Conservation (phyloP, 2,888 invertebrate genomes). For the Agrochola circellaris region DNA sequence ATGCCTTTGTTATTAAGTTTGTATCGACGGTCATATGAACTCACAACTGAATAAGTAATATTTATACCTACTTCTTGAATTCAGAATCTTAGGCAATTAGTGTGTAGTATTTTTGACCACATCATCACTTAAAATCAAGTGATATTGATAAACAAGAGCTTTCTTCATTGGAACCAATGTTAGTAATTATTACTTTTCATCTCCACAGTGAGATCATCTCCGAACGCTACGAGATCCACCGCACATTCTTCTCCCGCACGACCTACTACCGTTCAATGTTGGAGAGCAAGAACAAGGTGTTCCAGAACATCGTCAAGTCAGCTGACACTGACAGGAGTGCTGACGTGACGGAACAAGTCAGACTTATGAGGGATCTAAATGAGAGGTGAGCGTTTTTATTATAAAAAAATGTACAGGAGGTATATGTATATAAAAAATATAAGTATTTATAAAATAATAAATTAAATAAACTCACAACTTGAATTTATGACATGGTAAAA, state of each 20-base stretch:
- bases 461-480: too few species aligned
- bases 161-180: too few species aligned
- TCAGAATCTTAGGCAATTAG: not conserved
- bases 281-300: slow-evolving; percentile 98
- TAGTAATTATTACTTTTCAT: not conserved
- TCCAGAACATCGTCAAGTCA: slow-evolving; percentile 95
- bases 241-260: slow-evolving; percentile 96
- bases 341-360: slow-evolving; percentile 93
- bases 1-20: not conserved
- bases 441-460: too few species aligned
- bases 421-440: too few species aligned
- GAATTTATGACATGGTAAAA: too few species aligned
- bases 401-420: not conserved
- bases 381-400: slow-evolving; percentile 88
- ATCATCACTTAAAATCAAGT: too few species aligned
- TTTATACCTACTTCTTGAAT: not conserved
- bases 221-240: slow-evolving; percentile 94
- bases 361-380: slow-evolving; percentile 95
- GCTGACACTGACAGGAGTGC: slow-evolving; percentile 94
- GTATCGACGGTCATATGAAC: not conserved
- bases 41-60: not conserved
- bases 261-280: slow-evolving; percentile 98
- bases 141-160: too few species aligned
- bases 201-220: slow-evolving; percentile 92
- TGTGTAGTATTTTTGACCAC: too few species aligned